These are phyloP conservation scores for Biston stratarius DNA, from an alignment of 2,888 invertebrate genomes.

Conservation along the genomic window DNA sequence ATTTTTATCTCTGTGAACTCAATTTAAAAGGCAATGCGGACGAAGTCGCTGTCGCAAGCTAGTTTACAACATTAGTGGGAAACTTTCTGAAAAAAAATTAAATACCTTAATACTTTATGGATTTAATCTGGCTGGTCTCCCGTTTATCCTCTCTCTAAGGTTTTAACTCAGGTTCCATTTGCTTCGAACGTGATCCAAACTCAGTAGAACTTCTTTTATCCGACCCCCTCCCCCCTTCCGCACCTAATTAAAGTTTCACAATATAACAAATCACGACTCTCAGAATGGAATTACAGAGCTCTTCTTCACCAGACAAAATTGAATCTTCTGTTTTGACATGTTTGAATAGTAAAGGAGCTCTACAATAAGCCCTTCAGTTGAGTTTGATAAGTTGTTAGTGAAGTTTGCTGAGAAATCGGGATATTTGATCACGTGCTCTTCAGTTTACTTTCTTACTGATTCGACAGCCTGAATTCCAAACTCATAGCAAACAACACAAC, in stretches of 20 bases:
- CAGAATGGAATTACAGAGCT: conserved; percentile 10
- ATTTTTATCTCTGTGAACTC: too few species aligned
- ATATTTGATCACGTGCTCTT: conserved; percentile 18
- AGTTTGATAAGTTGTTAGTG: conserved; percentile 16
- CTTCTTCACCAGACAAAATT: conserved; percentile 11
- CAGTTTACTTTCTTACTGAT: conserved; percentile 22
- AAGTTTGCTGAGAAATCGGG: conserved; percentile 17
- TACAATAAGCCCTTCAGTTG: not conserved
- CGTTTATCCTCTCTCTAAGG: conserved; percentile 11
- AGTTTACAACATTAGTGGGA: too few species aligned
- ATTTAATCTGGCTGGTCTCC: conserved; percentile 17
- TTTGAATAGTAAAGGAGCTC: conserved; percentile 11
- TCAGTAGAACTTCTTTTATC: conserved; percentile 27
- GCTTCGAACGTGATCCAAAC: conserved; percentile 30
- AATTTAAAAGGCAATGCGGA: too few species aligned
- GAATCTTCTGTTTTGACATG: conserved; percentile 14
- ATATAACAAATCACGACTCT: conserved; percentile 25
- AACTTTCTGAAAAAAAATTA: not conserved
- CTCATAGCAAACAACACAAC: too few species aligned
- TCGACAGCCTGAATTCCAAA: conserved; percentile 6
- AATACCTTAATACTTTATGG: conserved; percentile 7
- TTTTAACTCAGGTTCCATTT: conserved; percentile 25
- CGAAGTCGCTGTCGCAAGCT: too few species aligned
- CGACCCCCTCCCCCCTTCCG: not conserved
- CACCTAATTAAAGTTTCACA: conserved; percentile 29